Evolutionary conservation across 2,888 invertebrate genomes (phyloP).

Genomic region (Phlogophora meticulosa): DNA sequence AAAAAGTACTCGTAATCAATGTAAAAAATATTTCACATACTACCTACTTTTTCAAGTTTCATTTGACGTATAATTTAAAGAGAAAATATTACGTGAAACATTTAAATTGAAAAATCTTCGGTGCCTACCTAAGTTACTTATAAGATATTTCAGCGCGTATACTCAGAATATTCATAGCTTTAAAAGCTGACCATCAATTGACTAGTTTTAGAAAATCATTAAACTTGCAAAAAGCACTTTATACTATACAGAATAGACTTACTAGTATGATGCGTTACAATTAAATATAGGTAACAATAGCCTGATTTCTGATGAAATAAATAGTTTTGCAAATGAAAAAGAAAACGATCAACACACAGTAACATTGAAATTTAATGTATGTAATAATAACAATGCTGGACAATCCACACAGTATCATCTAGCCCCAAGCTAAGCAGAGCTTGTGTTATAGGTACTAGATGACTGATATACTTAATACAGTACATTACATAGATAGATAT

Average conservation of each 20-base stretch:
- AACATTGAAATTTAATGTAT: no score
- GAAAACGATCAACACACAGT: background rate
- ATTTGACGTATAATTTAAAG: no score
- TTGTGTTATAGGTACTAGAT: no score
- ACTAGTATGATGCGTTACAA: background rate
- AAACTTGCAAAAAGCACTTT: slow-evolving; percentile 24
- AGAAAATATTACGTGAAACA: no score
- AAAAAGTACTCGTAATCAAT: slow-evolving; percentile 17
- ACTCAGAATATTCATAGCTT: background rate
- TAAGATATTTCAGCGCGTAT: background rate
- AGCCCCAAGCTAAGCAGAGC: no score
- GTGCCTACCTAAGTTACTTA: no score
- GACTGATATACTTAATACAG: no score
- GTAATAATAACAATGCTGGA: no score
- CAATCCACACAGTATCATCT: no score
- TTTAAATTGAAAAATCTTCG: no score
- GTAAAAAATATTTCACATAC: slow-evolving; percentile 3
- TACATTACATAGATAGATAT: no score
- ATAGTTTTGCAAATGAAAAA: background rate
- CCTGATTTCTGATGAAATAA: background rate
- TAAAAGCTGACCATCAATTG: slow-evolving; percentile 6
- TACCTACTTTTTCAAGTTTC: background rate
- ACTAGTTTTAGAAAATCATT: slow-evolving; percentile 17
- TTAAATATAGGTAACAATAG: slow-evolving; percentile 22
- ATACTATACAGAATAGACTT: no score